These are phyloP conservation scores for Megalopta genalis DNA, from an alignment of 1,140 invertebrate genomes.

Conservation along the genomic window DNA sequence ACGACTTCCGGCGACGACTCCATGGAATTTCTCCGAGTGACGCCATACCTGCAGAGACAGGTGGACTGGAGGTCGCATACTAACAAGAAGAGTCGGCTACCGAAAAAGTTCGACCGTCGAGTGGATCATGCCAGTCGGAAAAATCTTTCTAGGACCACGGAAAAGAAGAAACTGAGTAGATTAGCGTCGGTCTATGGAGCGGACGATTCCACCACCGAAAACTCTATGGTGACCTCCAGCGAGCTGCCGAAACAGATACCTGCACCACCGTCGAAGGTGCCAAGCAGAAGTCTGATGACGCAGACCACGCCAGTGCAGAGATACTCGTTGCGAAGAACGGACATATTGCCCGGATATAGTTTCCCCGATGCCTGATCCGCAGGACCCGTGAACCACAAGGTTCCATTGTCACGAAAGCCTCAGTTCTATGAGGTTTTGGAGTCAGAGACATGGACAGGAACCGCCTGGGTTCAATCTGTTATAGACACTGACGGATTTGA, in stretches of 20 bases:
- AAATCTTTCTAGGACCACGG: neutral
- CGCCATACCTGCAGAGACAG: slow-evolving; percentile 47
- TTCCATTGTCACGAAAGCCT: neutral
- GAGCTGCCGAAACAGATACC: slow-evolving; percentile 79
- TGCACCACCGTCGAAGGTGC: slow-evolving; percentile 72
- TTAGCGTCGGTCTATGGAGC: slow-evolving; percentile 17
- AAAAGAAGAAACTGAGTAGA: slow-evolving; percentile 25
- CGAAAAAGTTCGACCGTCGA: slow-evolving; percentile 53
- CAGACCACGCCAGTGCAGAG: slow-evolving; percentile 74
- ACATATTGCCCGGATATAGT: slow-evolving; percentile 66
- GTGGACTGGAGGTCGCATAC: slow-evolving; percentile 40
- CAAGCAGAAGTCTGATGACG: slow-evolving; percentile 55
- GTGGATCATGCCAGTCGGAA: slow-evolving; percentile 28
- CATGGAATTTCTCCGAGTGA: slow-evolving; percentile 50
- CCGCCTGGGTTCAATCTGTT: neutral
- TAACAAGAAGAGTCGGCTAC: slow-evolving; percentile 41
- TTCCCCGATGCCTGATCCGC: slow-evolving; percentile 57
- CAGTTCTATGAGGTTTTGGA: neutral
- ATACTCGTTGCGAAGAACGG: slow-evolving; percentile 64
- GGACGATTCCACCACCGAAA: slow-evolving; percentile 68
- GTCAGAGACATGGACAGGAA: neutral
- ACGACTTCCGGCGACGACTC: slow-evolving; percentile 57
- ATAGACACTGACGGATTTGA: neutral
- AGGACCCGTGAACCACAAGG: neutral
- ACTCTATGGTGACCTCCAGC: slow-evolving; percentile 75